Percentiles rank a stretch among this genome's conserved stretches.
Conservation (phyloP, 1,140 invertebrate genomes). For the Trachymyrmex cornetzi region DNA sequence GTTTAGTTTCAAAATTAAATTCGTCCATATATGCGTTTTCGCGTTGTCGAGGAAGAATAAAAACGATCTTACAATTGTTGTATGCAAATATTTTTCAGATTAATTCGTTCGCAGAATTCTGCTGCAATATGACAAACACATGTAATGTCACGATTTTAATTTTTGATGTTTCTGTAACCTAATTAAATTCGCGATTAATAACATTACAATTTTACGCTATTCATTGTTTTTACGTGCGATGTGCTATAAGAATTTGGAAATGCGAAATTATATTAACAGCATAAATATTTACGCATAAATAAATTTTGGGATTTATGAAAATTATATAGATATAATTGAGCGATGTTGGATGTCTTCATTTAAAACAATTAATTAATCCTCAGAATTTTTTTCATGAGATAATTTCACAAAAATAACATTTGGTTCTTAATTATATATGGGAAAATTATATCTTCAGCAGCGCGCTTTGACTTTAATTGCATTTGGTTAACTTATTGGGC, state of each 20-base stretch:
- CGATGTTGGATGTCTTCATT: not conserved
- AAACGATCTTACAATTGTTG: not conserved
- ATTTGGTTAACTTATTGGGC: not conserved
- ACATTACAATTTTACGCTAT: not conserved
- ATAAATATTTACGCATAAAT: not conserved
- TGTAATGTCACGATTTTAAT: constrained; percentile 5
- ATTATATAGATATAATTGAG: not conserved
- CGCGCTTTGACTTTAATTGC: not conserved
- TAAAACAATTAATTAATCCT: not conserved
- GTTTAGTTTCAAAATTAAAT: constrained; percentile 42
- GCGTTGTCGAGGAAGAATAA: not conserved
- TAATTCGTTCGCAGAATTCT: not conserved
- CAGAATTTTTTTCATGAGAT: not conserved
- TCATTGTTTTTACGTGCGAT: not conserved
- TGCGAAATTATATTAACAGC: not conserved
- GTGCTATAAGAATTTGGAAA: not conserved
- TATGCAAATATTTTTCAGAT: constrained; percentile 15
- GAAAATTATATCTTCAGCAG: not conserved
- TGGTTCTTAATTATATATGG: not conserved
- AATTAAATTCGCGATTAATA: constrained; percentile 23
- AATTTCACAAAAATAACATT: not conserved
- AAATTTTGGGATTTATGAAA: not conserved
- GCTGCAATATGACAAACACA: not conserved
- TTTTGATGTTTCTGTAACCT: constrained; percentile 12
- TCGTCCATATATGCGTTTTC: constrained; percentile 33